Evolutionary conservation across 2,113 vertebrate species (phyloP).

Genomic region (Oncorhynchus nerka): DNA sequence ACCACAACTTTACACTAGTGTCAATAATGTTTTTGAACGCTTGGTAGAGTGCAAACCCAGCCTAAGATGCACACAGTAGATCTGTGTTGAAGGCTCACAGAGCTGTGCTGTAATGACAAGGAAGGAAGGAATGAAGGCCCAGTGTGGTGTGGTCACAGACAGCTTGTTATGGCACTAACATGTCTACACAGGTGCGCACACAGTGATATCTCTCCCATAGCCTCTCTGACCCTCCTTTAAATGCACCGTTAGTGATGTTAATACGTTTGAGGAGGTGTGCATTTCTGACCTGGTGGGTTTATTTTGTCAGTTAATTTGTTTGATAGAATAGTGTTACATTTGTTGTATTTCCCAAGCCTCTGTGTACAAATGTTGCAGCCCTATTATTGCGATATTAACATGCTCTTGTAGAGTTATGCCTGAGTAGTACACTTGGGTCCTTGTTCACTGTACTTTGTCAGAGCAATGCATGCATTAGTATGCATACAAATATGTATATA

Average conservation of each 20-base stretch:
- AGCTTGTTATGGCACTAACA: background rate
- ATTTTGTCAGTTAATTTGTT: no score
- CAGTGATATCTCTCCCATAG: background rate
- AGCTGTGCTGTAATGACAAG: background rate
- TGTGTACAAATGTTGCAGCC: background rate
- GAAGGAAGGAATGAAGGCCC: background rate
- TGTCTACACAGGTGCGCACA: background rate
- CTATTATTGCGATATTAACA: background rate
- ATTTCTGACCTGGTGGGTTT: no score
- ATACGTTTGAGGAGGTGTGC: background rate
- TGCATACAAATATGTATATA: background rate
- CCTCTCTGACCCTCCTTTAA: no score
- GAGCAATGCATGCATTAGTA: background rate
- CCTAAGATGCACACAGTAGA: background rate
- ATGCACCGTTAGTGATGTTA: background rate
- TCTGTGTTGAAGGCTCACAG: background rate
- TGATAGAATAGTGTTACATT: no score
- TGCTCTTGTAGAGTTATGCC: background rate
- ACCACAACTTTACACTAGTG: no score
- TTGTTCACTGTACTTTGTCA: background rate
- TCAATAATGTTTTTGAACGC: no score
- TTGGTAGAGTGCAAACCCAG: no score
- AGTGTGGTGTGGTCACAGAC: background rate
- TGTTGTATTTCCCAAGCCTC: no score
- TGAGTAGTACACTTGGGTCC: background rate